phyloP scores from a whole-genome alignment of 2,797 vertebrate species.

The Phyllotis vaccarum region DNA sequence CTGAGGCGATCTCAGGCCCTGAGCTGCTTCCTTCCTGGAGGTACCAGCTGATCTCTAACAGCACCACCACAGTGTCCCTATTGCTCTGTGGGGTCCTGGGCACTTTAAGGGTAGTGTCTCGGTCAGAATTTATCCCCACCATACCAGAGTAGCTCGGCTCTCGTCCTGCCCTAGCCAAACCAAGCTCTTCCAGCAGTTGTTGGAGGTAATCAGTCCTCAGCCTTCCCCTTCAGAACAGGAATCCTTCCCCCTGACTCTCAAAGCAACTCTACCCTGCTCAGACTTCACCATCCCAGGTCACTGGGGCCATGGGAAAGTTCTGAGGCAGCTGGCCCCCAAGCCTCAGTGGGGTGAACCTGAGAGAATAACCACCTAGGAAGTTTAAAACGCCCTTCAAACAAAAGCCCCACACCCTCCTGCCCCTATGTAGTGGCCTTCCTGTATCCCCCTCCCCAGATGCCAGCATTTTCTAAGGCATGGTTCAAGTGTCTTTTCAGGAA shows the following conservation, averaged over 20 bases:
- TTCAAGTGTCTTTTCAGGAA: not conserved
- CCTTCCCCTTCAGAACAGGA: not conserved
- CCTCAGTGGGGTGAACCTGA: rapidly evolving
- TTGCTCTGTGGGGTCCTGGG: not conserved
- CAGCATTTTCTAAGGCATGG: not conserved
- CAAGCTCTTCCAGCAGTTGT: not conserved
- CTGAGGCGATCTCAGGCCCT: not conserved
- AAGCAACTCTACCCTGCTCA: not conserved
- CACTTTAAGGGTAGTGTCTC: not conserved
- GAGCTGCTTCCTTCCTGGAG: too few species aligned
- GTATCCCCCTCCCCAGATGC: not conserved
- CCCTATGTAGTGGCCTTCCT: not conserved
- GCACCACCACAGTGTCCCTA: not conserved
- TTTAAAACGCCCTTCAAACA: not conserved
- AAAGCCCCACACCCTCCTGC: not conserved
- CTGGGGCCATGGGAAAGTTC: not conserved
- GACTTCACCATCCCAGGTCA: too few species aligned
- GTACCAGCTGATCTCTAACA: not conserved
- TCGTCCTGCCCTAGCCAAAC: not conserved
- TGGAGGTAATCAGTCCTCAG: not conserved
- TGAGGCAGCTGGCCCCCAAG: not conserved
- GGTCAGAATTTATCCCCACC: not conserved
- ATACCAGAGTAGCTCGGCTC: rapidly evolving
- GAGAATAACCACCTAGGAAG: not conserved
- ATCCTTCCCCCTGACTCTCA: not conserved